A percentile compares a stretch with the other conserved stretches of the same genome.
These are phyloP conservation scores for Melanotaenia boesemani DNA, from an alignment of 2,797 vertebrate species.

Conservation along the genomic window DNA sequence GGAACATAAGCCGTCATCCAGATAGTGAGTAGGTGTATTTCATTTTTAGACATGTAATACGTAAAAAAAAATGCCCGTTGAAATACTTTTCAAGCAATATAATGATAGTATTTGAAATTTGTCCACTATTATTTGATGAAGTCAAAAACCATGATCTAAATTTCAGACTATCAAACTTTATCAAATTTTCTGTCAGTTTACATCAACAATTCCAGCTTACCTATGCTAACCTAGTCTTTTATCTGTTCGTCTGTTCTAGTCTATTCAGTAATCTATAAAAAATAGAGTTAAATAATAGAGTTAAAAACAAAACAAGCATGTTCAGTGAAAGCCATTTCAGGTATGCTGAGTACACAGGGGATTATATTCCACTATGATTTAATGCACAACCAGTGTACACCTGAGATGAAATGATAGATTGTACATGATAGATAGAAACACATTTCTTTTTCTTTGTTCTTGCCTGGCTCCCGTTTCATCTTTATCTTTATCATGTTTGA, in stretches of 20 bases:
- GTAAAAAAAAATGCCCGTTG: background rate
- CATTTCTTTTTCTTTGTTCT: background rate
- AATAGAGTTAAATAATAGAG: background rate
- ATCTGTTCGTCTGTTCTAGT: background rate
- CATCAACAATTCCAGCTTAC: background rate
- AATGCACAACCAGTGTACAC: constrained; percentile 15
- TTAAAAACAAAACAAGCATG: background rate
- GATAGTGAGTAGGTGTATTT: too few relatives aligned
- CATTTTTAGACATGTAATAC: background rate
- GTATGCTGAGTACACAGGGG: background rate
- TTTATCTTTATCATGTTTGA: background rate
- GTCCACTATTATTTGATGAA: background rate
- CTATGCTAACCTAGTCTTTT: background rate
- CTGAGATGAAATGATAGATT: constrained; percentile 8
- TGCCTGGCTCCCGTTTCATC: background rate
- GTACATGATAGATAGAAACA: constrained; percentile 6
- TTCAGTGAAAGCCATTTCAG: background rate
- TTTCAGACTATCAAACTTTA: background rate
- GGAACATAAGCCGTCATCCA: too few relatives aligned
- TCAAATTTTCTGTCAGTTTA: background rate
- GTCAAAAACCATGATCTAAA: background rate
- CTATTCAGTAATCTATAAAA: background rate
- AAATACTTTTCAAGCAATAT: background rate
- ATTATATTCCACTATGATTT: constrained; percentile 12
- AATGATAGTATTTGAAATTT: background rate